Percentiles rank a stretch among this genome's conserved stretches.
Evolutionary conservation across 2,113 vertebrate genomes (phyloP).

Genomic region (Eurypyga helias): DNA sequence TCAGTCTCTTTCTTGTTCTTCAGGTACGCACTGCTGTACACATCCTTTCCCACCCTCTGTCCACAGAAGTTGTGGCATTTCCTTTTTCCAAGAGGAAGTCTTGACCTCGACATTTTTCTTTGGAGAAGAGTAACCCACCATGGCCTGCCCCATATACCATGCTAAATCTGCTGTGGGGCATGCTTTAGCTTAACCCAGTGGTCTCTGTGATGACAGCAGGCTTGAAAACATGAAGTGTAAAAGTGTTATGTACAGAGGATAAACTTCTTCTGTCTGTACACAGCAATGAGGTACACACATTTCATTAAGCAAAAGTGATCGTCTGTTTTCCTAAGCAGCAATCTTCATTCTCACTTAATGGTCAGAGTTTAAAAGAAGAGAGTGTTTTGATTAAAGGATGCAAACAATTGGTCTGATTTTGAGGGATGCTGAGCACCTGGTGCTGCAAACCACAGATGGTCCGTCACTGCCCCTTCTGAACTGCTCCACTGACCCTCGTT

Average conservation of each 20-base stretch:
- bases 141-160: neutral
- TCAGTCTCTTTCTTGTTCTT: neutral
- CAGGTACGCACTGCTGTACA: neutral
- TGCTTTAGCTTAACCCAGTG: neutral
- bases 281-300: neutral
- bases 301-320: constrained; percentile 39
- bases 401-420: neutral
- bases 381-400: constrained; percentile 5
- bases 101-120: neutral
- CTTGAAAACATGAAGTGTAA: rapidly evolving
- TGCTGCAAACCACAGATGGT: neutral
- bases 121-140: neutral
- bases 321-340: constrained; percentile 9
- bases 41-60: neutral
- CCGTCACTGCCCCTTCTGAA: neutral
- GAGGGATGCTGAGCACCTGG: constrained; percentile 3
- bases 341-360: constrained; percentile 31
- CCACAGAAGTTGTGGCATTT: neutral
- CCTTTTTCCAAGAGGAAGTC: neutral
- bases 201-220: neutral
- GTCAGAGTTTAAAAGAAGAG: neutral
- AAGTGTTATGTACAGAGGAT: neutral
- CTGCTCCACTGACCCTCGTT: neutral
- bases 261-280: neutral
- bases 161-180: neutral